A percentile compares a stretch with the other conserved stretches of the same genome.
Conservation (phyloP, 2,888 invertebrate species). For the Micoletzkya japonica region DNA sequence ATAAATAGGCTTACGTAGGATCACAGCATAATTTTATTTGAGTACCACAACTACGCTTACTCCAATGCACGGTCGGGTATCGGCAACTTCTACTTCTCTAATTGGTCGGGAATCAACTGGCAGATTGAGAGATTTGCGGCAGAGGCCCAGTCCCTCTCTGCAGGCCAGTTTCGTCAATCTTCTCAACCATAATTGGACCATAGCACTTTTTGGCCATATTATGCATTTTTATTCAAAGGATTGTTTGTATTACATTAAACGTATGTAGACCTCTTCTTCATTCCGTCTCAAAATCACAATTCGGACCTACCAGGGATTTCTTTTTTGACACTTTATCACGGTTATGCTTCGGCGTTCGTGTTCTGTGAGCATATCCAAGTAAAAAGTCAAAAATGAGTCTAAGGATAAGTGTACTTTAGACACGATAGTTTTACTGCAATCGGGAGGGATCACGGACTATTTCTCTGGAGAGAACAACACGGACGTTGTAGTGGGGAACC, state of each 20-base stretch:
- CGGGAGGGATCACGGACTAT: conserved; percentile 53
- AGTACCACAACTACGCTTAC: conserved; percentile 56
- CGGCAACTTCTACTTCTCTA: conserved; percentile 54
- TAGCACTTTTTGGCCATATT: too few relatives aligned
- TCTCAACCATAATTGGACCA: too few relatives aligned
- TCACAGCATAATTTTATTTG: conserved; percentile 14
- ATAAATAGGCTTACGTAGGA: too few relatives aligned
- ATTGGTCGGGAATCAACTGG: conserved; percentile 49
- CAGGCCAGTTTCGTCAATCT: neutral
- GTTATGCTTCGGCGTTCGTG: neutral
- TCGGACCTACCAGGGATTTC: neutral
- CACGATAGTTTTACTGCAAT: conserved; percentile 49
- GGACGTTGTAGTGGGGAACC: conserved; percentile 43
- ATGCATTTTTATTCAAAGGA: too few relatives aligned
- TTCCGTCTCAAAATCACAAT: too few relatives aligned
- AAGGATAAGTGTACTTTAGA: conserved; percentile 31
- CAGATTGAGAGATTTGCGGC: conserved; percentile 44
- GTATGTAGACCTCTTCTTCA: too few relatives aligned
- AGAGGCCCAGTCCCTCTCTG: conserved; percentile 35
- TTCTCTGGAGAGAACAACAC: conserved; percentile 50
- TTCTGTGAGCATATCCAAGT: neutral
- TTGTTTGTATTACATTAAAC: too few relatives aligned
- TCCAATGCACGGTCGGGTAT: conserved; percentile 48
- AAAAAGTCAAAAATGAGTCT: neutral
- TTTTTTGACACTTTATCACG: neutral